Conservation (phyloP, 2,797 vertebrate species). For the Myotis findleyi region DNA sequence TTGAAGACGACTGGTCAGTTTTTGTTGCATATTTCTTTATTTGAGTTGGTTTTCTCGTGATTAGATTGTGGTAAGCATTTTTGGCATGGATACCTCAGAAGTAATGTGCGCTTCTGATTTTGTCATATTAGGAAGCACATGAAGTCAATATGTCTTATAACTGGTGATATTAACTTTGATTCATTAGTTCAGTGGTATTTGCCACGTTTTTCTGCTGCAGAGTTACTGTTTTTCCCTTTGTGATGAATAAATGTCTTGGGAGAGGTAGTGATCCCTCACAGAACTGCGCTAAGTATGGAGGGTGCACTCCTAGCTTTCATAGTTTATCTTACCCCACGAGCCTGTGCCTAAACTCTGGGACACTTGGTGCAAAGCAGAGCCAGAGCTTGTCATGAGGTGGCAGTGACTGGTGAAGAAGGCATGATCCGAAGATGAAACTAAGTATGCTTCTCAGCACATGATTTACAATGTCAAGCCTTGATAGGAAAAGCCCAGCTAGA, state of each 20-base stretch:
- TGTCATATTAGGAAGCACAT: background rate
- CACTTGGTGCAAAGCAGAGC: background rate
- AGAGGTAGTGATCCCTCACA: background rate
- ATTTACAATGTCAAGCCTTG: background rate
- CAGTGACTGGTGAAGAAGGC: background rate
- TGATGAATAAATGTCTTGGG: background rate
- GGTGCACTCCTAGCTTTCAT: background rate
- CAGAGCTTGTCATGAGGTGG: background rate
- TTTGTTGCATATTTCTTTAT: background rate
- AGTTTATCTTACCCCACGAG: background rate
- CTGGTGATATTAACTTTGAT: background rate
- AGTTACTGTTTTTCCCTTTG: background rate
- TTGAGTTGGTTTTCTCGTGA: background rate
- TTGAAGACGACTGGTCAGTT: background rate
- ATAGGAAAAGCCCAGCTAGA: background rate
- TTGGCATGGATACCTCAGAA: background rate
- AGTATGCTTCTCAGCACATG: background rate
- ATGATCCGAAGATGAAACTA: background rate
- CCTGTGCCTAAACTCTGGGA: background rate
- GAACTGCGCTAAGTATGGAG: background rate
- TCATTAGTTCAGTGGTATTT: background rate
- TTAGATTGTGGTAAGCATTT: background rate
- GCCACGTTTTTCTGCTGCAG: background rate
- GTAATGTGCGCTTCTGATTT: background rate
- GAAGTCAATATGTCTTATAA: background rate